Evolutionary conservation across 2,113 vertebrate species (phyloP).

Genomic region (Phaetusa simplex): DNA sequence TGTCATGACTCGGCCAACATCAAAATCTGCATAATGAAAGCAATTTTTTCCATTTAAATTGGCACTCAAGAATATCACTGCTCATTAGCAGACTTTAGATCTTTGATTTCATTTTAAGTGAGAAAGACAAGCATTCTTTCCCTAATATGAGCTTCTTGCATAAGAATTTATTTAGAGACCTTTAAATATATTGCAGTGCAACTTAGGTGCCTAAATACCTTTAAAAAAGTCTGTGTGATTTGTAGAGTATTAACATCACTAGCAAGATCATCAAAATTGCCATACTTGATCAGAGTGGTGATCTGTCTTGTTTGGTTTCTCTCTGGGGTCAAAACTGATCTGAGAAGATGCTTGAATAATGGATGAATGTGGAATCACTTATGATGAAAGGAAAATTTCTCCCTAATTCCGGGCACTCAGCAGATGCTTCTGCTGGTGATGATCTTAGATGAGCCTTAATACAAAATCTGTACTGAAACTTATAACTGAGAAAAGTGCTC

Average conservation of each 20-base stretch:
- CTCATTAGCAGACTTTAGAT: constrained; percentile 65
- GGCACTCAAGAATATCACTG: constrained; percentile 46
- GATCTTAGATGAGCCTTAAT: background rate
- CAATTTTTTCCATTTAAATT: constrained; percentile 63
- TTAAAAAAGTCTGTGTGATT: background rate
- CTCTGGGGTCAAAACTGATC: background rate
- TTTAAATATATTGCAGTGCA: background rate
- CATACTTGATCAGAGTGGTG: background rate
- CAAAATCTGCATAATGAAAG: constrained; percentile 65
- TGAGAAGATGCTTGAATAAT: background rate
- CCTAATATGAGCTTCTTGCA: background rate
- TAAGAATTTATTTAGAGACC: background rate
- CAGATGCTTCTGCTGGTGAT: background rate
- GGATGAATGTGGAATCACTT: background rate
- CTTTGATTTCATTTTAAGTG: constrained; percentile 36
- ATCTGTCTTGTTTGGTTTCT: background rate
- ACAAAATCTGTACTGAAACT: background rate
- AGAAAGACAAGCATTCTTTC: constrained; percentile 36
- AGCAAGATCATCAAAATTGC: background rate
- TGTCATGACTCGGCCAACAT: constrained; percentile 47
- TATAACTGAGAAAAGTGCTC: background rate
- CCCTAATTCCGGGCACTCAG: background rate
- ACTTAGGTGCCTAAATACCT: background rate
- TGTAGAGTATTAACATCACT: background rate
- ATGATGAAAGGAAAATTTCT: constrained; percentile 2